These are phyloP conservation scores for Tholera decimalis DNA, from an alignment of 2,888 invertebrate genomes.

Conservation along the genomic window DNA sequence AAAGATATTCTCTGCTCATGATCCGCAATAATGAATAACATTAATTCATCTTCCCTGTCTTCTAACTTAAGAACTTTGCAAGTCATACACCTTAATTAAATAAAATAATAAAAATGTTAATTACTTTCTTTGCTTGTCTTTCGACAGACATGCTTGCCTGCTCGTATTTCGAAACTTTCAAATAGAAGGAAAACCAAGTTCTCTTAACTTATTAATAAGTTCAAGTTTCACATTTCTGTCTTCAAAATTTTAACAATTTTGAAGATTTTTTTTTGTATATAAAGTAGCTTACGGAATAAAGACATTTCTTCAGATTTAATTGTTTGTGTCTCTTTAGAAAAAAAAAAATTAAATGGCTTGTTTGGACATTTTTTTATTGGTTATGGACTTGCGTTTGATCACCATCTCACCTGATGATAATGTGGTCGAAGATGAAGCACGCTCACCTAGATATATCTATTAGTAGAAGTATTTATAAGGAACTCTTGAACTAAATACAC, in stretches of 20 bases:
- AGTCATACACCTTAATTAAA: slow-evolving; percentile 56
- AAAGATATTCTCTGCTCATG: background rate
- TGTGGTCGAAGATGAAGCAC: too few relatives aligned
- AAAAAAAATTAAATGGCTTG: too few relatives aligned
- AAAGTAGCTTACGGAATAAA: slow-evolving; percentile 8
- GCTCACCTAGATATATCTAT: too few relatives aligned
- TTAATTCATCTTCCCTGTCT: slow-evolving; percentile 15
- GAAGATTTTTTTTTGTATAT: slow-evolving; percentile 54
- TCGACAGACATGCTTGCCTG: slow-evolving; percentile 48
- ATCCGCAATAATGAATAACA: slow-evolving; percentile 1
- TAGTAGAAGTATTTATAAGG: too few relatives aligned
- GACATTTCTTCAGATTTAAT: too few relatives aligned
- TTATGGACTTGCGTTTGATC: too few relatives aligned
- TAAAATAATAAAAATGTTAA: slow-evolving; percentile 62
- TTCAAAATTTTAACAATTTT: slow-evolving; percentile 58
- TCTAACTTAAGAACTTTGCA: slow-evolving; percentile 24
- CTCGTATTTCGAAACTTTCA: slow-evolving; percentile 48
- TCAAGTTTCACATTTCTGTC: slow-evolving; percentile 58
- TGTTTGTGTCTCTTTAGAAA: too few relatives aligned
- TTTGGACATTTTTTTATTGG: too few relatives aligned
- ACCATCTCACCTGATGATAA: too few relatives aligned
- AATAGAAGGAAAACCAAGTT: slow-evolving; percentile 47
- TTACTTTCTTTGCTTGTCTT: slow-evolving; percentile 53
- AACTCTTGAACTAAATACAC: too few relatives aligned
- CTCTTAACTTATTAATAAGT: slow-evolving; percentile 67